A percentile compares a stretch with the other conserved stretches of the same genome.
Conservation (phyloP, 2,797 vertebrate species). For the Phalloptychus januarius region DNA sequence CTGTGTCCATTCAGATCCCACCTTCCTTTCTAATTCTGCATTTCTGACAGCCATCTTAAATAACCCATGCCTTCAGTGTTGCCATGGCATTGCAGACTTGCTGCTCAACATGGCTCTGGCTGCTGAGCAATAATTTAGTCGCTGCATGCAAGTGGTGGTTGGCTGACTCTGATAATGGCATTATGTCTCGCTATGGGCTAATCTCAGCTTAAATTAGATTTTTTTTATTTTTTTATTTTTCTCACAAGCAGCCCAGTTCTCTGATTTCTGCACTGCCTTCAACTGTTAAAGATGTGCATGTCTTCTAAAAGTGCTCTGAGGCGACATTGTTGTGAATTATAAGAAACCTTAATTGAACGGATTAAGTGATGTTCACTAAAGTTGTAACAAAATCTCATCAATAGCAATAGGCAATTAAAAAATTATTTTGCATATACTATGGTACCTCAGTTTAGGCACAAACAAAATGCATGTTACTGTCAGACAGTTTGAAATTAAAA, state of each 20-base stretch:
- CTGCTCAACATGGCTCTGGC: constrained; percentile 64
- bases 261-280: constrained; percentile 28
- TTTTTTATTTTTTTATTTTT: constrained; percentile 27
- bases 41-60: constrained; percentile 67
- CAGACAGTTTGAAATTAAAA: neutral
- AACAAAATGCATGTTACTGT: neutral
- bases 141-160: constrained; percentile 70
- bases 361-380: neutral
- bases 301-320: neutral
- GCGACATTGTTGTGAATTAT: neutral
- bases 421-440: neutral
- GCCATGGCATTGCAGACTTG: constrained; percentile 68
- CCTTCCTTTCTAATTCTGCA: constrained; percentile 65
- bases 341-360: neutral
- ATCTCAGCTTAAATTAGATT: constrained; percentile 57
- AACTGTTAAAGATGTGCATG: constrained; percentile 22
- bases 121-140: constrained; percentile 69
- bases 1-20: constrained; percentile 63
- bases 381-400: neutral
- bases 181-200: constrained; percentile 56
- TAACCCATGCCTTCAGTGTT: constrained; percentile 73
- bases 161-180: constrained; percentile 68
- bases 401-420: neutral
- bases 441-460: neutral
- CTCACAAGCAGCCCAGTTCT: constrained; percentile 13